A percentile compares a stretch with the other conserved stretches of the same genome.
phyloP scores from a whole-genome alignment of 2,797 vertebrate species.

The Linurgus olivaceus region DNA sequence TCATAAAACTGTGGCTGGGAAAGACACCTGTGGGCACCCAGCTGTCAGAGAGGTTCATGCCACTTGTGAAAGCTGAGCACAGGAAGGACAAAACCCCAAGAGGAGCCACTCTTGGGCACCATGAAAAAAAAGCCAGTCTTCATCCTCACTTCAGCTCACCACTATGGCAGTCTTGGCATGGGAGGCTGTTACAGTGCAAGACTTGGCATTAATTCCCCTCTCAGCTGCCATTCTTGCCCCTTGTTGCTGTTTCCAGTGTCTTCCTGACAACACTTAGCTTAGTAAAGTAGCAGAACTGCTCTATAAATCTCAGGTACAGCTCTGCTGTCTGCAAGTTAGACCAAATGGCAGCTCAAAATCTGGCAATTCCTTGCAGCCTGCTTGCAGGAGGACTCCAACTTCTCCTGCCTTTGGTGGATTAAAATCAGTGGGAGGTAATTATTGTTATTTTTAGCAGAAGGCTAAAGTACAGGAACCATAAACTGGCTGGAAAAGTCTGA shows the following conservation, averaged over 20 bases:
- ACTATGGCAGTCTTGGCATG: not conserved
- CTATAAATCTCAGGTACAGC: not conserved
- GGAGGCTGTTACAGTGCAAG: not conserved
- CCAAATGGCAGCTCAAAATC: not conserved
- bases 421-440: conserved; percentile 36
- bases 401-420: conserved; percentile 6
- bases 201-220: not conserved
- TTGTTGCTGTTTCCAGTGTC: not conserved
- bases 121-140: not conserved
- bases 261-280: not conserved
- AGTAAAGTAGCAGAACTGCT: not conserved
- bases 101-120: not conserved
- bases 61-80: not conserved
- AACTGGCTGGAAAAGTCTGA: conserved; percentile 6
- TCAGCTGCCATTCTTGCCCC: not conserved
- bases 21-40: fast-evolving
- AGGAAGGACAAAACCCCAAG: not conserved
- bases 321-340: not conserved
- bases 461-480: not conserved
- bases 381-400: not conserved
- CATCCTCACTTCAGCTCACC: not conserved
- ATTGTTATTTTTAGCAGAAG: conserved; percentile 51
- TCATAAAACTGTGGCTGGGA: not conserved
- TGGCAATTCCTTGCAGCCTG: not conserved
- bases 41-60: not conserved